A percentile compares a stretch with the other conserved stretches of the same genome.
Evolutionary conservation across 2,113 vertebrate genomes (phyloP).

Genomic region (Syrrhaptes paradoxus): DNA sequence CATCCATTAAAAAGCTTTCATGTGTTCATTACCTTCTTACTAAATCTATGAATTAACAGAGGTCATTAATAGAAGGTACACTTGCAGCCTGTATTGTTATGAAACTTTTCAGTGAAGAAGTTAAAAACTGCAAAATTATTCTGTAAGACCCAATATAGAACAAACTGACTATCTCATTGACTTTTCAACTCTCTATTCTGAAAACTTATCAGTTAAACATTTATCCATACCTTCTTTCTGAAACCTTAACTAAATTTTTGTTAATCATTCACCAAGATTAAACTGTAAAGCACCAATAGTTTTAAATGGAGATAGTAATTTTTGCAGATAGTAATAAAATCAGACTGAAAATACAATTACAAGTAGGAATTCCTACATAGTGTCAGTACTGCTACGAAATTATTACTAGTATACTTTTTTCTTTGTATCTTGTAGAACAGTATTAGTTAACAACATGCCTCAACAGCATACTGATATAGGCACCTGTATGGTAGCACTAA

Average conservation of each 20-base stretch:
- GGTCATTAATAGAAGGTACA: not conserved
- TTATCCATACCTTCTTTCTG: not conserved
- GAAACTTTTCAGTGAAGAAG: not conserved
- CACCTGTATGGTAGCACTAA: not conserved
- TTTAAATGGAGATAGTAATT: not conserved
- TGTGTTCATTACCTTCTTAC: not conserved
- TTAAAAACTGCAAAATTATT: not conserved
- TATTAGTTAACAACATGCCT: not conserved
- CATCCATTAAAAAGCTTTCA: not conserved
- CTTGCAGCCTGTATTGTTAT: not conserved
- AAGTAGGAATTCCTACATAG: not conserved
- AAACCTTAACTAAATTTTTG: slow-evolving; percentile 27
- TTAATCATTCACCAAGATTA: slow-evolving; percentile 52
- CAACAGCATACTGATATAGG: not conserved
- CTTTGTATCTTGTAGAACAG: not conserved
- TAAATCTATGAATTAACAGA: not conserved
- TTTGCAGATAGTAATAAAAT: not conserved
- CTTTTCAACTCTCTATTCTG: not conserved
- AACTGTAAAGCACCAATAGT: not conserved
- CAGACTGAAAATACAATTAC: not conserved
- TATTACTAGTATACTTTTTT: not conserved
- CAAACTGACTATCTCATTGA: not conserved
- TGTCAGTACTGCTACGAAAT: not conserved
- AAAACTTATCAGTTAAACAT: slow-evolving; percentile 33
- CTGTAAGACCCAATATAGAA: not conserved